Percentiles rank a stretch among this genome's conserved stretches.
Conservation (phyloP, 1,140 invertebrate species). For the Trichomalopsis sarcophagae region DNA sequence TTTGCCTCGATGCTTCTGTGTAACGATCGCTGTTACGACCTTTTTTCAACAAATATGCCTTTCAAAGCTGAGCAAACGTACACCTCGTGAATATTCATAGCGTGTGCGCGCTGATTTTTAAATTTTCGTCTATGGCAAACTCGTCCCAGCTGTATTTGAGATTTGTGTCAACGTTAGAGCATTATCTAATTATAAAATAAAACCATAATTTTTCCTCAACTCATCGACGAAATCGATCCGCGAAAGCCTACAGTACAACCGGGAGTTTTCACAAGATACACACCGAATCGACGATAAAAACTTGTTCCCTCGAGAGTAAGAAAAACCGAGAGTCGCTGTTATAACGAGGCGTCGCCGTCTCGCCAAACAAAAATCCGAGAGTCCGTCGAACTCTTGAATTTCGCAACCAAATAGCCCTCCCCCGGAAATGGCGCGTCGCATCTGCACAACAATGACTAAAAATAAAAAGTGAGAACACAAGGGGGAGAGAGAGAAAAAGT, state of each 20-base stretch:
- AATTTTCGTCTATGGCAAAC: background rate
- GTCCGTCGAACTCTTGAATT: constrained; percentile 23
- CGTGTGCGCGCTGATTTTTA: background rate
- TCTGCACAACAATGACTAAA: constrained; percentile 33
- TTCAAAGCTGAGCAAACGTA: no score
- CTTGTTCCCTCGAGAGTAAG: background rate
- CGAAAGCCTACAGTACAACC: no score
- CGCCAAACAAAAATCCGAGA: background rate
- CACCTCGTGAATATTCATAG: no score
- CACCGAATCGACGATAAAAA: background rate
- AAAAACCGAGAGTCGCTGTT: no score
- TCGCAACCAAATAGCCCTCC: background rate
- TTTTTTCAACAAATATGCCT: no score
- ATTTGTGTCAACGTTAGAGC: background rate
- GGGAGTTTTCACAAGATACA: no score
- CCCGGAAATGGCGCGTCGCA: constrained; percentile 33
- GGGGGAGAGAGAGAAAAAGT: constrained; percentile 20
- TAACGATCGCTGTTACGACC: no score
- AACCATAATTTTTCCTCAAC: no score
- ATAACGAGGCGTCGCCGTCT: background rate
- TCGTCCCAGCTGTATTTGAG: background rate
- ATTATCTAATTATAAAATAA: background rate
- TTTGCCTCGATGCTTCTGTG: no score
- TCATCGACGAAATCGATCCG: no score
- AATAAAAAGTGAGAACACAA: constrained; percentile 7